Evolutionary conservation across 2,888 invertebrate species (phyloP), one percentile per base, ranked within the genome.

Genomic region (Achlya flavicornis): DNA sequence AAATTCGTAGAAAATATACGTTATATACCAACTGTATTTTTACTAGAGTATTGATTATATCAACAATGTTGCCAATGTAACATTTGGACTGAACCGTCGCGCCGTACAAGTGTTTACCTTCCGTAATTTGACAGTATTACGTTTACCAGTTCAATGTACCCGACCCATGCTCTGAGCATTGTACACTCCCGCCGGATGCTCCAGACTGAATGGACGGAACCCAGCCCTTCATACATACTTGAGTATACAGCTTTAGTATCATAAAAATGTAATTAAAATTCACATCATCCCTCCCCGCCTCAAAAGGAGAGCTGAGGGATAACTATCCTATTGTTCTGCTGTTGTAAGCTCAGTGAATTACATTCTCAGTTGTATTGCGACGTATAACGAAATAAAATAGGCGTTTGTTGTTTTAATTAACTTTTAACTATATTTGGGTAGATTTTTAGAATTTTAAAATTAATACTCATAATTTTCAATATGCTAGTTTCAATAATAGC

Each of bases 261-360:
- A 87, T 90, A 91, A 91, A 91, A 91, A 91, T 90, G 88, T 90
- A 91, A 91, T 92, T 91, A 92, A 92, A 92, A 91, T 89, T 89
- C 88, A 88, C 86, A 84, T 88, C 87, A 85, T 87, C 87, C 86
- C 72, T 78, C 77, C 41, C 73, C 65, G 67, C 80, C 78, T 78
- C 72, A 80, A 79, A 78, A 79, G 74, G 69, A 80, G 82, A 79
- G 82, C 75, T 71, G 73, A 74, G 83, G 80, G 77, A 84, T 86
- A 87, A 89, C 88, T 88, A 88, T 86, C 81, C 80, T 77, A 85
- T 88, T 89, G 89, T 89, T 85, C 78, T 73, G 61, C 74, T 68
- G 72, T 63, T 72, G 64, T 67, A 63, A 67, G 64, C 68, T 67
- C 65, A 63, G 61, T 64, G 70, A 75, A 73, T 76, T 72, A 77